Evolutionary conservation across 23 tunicate species (phyloP).

Genomic region (Halocynthia aurantium): DNA sequence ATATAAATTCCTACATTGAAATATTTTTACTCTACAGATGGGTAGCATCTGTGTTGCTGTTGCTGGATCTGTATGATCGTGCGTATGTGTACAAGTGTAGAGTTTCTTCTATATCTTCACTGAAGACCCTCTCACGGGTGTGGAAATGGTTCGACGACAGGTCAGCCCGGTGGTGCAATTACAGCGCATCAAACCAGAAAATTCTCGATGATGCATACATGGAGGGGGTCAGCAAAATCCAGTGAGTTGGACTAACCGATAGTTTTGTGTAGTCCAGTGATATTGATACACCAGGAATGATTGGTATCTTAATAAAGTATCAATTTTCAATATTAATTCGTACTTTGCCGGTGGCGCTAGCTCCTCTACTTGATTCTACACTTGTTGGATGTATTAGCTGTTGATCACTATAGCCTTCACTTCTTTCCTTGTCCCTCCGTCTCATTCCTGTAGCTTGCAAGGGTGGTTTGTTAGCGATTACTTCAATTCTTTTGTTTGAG

Average conservation of each 20-base stretch:
- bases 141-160: conserved; percentile 99
- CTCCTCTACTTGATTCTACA: too few relatives aligned
- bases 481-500: too few relatives aligned
- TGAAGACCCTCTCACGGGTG: conserved; percentile 29
- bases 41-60: conserved; percentile 68
- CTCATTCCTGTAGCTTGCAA: too few relatives aligned
- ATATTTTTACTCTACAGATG: conserved; percentile 37
- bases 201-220: conserved; percentile 81
- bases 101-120: conserved; percentile 16
- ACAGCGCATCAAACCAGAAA: conserved; percentile 72
- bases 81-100: conserved; percentile 51
- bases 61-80: conserved; percentile 78
- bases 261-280: background rate
- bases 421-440: too few relatives aligned
- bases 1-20: background rate
- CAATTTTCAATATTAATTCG: too few relatives aligned
- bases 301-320: too few relatives aligned
- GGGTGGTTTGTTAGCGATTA: too few relatives aligned
- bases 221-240: conserved; percentile 37
- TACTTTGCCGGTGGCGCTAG: too few relatives aligned
- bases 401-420: background rate
- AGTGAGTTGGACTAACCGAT: background rate
- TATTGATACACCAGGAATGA: background rate
- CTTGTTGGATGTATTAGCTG: too few relatives aligned
- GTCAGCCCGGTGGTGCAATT: conserved; percentile 78